Base-by-base conservation (phyloP, 2,797 vertebrate species). In the Adrianichthys oophorus region DNA sequence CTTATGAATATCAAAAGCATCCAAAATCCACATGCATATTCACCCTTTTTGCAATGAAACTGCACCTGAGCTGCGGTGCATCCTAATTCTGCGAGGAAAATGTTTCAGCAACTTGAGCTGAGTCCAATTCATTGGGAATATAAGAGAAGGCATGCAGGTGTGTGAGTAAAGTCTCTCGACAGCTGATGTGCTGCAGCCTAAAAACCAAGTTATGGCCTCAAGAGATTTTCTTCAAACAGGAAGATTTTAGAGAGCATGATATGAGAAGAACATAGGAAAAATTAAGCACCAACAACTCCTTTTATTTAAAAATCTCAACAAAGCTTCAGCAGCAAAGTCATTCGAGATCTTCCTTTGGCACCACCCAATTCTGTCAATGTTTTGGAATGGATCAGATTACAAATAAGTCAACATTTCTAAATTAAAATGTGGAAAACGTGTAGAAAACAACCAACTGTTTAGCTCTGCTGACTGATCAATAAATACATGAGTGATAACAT, bases 121-220 rank as follows among this genome's bases (percentile, higher is more conserved):
- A 40, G 32, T 21, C 18, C 16, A 15, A 19, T 40, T 57, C 21
- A 40, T 21, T 48, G 21, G 29, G 7, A 44, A 55, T 29, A 46
- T 29, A 13, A 43, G 21, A 8, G 45, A 17, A 57, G 55, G 19
- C 44, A 6, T 23, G 44, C 44, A 40, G 44, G 44, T 57, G 55
- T 18, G 18, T 48, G 44, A 18, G 15, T 15, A 18, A 21, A 17
- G 45, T 48, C 32, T 57, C 19, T 0, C 45, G 14, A 32, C 15
- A 21, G 16, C 19, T 24, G 19, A 19, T 44, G 13, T 4, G 13
- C 26, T 12, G 23, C 32, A 16, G 44, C 16, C 32, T 48, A 6
- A 23, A 48, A n/a, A 40, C 43, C 44, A 40, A 21, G 43, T 29
- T 17, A 13, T 37, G 48, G 18, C 26, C 17, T n/a, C 26, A 6